Percentiles rank a stretch among this genome's conserved stretches.
These are phyloP conservation scores for Catonia carolina DNA, from an alignment of 2,888 invertebrate genomes.

Conservation along the genomic window DNA sequence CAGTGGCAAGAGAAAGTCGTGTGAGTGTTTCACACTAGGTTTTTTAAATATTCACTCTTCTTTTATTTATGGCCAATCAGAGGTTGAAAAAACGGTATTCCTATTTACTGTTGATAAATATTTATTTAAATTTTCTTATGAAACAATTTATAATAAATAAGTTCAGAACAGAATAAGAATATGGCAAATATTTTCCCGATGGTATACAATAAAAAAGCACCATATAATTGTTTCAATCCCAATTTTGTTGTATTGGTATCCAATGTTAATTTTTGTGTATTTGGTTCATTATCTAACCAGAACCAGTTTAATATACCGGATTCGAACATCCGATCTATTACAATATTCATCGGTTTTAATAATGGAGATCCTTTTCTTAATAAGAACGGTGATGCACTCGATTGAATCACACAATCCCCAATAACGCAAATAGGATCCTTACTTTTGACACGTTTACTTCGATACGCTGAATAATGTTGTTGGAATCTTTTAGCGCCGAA, in stretches of 20 bases:
- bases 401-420: neutral
- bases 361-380: conserved; percentile 10
- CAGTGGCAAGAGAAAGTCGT: no score
- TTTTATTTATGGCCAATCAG: no score
- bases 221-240: neutral
- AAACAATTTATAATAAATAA: no score
- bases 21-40: no score
- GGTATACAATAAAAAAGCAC: conserved; percentile 3
- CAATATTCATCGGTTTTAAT: neutral
- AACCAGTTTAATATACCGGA: conserved; percentile 4
- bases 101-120: no score
- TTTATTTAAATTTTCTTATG: no score
- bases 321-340: conserved; percentile 6
- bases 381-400: conserved; percentile 12
- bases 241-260: conserved; percentile 5
- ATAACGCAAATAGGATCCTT: conserved; percentile 6
- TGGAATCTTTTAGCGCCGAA: conserved; percentile 4
- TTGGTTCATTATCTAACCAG: neutral
- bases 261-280: neutral
- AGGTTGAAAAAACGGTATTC: no score
- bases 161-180: no score
- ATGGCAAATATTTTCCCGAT: neutral
- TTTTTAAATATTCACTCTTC: no score
- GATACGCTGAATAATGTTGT: conserved; percentile 10
- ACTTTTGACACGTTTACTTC: conserved; percentile 1